Evolutionary conservation across 2,888 invertebrate genomes (phyloP).

Genomic region (Falcaria lacertinaria): DNA sequence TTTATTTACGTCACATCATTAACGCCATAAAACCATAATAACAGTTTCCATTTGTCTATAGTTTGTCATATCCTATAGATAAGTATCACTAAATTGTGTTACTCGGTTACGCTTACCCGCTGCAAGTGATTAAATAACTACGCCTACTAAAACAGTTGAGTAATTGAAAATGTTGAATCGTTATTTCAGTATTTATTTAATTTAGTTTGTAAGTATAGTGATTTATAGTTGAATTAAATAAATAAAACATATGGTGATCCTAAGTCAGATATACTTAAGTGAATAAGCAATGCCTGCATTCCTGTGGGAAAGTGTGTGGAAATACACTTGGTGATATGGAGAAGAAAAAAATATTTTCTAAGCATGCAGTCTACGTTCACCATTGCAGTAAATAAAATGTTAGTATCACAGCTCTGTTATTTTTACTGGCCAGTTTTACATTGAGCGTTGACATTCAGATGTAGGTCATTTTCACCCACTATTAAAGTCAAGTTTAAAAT

Average conservation of each 20-base stretch:
- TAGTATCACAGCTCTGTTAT: not conserved
- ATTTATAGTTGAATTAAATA: no score
- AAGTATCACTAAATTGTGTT: not conserved
- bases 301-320: no score
- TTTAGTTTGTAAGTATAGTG: no score
- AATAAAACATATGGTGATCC: no score
- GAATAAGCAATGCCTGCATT: no score
- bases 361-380: not conserved
- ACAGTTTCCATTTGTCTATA: no score
- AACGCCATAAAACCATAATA: no score
- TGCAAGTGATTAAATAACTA: not conserved
- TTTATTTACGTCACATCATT: no score
- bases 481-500: conserved; percentile 2
- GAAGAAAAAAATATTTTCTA: not conserved
- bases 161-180: not conserved
- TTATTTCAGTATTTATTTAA: no score
- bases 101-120: not conserved
- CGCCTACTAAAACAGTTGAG: not conserved
- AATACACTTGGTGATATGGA: no score
- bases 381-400: not conserved
- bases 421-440: not conserved
- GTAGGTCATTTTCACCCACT: not conserved
- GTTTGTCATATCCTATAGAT: not conserved
- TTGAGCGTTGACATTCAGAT: not conserved
- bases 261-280: no score